These are phyloP conservation scores for Hemithea aestivaria DNA, from an alignment of 2,888 invertebrate genomes.

Conservation along the genomic window DNA sequence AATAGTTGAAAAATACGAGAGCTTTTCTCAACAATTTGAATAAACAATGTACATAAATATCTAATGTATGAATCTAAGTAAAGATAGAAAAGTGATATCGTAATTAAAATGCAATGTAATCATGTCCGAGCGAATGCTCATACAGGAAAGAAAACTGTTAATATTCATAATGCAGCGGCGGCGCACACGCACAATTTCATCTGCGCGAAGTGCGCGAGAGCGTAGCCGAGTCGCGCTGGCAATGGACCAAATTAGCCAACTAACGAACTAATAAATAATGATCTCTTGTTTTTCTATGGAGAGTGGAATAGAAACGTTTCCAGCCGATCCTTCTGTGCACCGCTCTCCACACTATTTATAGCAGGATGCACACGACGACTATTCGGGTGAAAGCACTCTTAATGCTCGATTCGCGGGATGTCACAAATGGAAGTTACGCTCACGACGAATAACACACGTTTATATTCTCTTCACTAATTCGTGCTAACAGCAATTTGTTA, in stretches of 20 bases:
- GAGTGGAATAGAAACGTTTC: slow-evolving; percentile 72
- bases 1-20: slow-evolving; percentile 31
- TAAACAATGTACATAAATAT: no score
- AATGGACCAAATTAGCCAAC: slow-evolving; percentile 77
- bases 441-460: slow-evolving; percentile 50
- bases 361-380: slow-evolving; percentile 69
- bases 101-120: slow-evolving; percentile 17
- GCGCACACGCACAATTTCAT: slow-evolving; percentile 69
- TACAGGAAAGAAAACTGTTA: slow-evolving; percentile 42
- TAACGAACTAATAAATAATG: slow-evolving; percentile 79
- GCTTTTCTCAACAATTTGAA: no score
- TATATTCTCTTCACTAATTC: slow-evolving; percentile 64
- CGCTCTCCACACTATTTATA: slow-evolving; percentile 57
- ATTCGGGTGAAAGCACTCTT: slow-evolving; percentile 77
- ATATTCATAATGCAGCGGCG: slow-evolving; percentile 45
- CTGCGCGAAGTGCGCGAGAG: slow-evolving; percentile 66
- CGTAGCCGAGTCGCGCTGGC: slow-evolving; percentile 70
- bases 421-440: slow-evolving; percentile 49
- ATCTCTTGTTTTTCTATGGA: slow-evolving; percentile 78
- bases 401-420: slow-evolving; percentile 67
- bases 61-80: slow-evolving; percentile 27
- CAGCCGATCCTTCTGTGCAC: slow-evolving; percentile 55
- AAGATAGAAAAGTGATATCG: slow-evolving; percentile 20
- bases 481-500: slow-evolving; percentile 70
- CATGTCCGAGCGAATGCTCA: slow-evolving; percentile 17